Conservation (phyloP, 2,888 invertebrate genomes). For the Mythimna ferrago region DNA sequence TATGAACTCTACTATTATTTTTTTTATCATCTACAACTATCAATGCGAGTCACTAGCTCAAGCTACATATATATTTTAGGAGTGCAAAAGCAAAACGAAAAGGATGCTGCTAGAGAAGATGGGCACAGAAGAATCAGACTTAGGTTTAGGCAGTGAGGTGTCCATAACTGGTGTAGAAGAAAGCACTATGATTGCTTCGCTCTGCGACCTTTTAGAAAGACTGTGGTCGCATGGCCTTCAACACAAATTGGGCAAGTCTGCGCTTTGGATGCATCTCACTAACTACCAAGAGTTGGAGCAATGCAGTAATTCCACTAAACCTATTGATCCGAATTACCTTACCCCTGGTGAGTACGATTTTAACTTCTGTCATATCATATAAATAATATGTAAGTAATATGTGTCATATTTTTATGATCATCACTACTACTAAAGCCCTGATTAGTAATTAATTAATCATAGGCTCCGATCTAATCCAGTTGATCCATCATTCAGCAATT, state of each 20-base stretch:
- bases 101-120: constrained; percentile 99
- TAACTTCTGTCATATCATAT: not conserved
- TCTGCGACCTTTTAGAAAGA: constrained; percentile 99
- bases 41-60: not conserved
- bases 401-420: too few species aligned
- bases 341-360: constrained; percentile 85
- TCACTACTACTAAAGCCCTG: too few species aligned
- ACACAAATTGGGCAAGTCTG: constrained; percentile 98
- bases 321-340: constrained; percentile 89
- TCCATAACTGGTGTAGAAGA: constrained; percentile 96
- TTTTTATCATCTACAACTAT: not conserved
- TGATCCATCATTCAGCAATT: not conserved
- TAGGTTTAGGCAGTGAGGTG: constrained; percentile 96
- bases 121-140: constrained; percentile 98
- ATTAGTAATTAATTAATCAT: too few species aligned
- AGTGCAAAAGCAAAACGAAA: constrained; percentile 98
- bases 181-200: constrained; percentile 98
- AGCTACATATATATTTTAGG: constrained; percentile 86
- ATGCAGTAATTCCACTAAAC: constrained; percentile 88
- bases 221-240: constrained; percentile 99
- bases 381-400: too few species aligned
- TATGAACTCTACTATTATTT: constrained; percentile 72
- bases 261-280: constrained; percentile 98
- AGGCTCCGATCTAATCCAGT: not conserved
- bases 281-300: constrained; percentile 97